A percentile compares a stretch with the other conserved stretches of the same genome.
Conservation (phyloP, 2,797 vertebrate genomes). For the Delichon dasypus region DNA sequence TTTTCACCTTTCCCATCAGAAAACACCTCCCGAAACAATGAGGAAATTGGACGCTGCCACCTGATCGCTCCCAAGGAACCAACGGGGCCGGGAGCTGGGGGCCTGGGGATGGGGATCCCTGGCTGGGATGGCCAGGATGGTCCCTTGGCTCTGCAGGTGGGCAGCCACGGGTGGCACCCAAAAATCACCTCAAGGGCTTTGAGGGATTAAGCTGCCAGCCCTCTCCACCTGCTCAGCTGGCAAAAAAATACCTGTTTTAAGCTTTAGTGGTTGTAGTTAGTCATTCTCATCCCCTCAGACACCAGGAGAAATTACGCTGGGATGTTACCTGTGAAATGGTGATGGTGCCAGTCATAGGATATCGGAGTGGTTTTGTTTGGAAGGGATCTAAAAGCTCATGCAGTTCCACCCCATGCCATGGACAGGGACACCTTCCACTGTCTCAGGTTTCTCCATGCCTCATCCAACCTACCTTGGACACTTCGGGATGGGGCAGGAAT, state of each 20-base stretch:
- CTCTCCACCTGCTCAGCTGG: background rate
- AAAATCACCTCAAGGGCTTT: background rate
- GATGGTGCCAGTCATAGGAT: background rate
- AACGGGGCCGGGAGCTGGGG: slow-evolving; percentile 43
- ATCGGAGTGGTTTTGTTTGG: background rate
- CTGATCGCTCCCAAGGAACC: slow-evolving; percentile 74
- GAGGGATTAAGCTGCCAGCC: background rate
- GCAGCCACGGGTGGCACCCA: background rate
- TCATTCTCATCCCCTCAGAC: background rate
- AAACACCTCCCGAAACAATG: slow-evolving; percentile 77
- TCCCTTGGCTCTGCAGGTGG: background rate
- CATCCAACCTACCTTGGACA: background rate
- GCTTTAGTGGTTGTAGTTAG: background rate
- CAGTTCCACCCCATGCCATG: background rate
- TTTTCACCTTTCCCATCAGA: slow-evolving; percentile 80
- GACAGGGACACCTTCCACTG: background rate
- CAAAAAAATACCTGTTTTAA: background rate
- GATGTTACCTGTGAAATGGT: background rate
- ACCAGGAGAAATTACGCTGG: background rate
- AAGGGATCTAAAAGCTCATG: background rate
- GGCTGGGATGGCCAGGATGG: background rate
- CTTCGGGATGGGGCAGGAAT: background rate
- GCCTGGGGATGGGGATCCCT: background rate
- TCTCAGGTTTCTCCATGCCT: background rate
- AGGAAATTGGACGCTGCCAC: slow-evolving; percentile 75